Evolutionary conservation across 2,888 invertebrate genomes (phyloP).

Genomic region (Drosophila austrosaltans): DNA sequence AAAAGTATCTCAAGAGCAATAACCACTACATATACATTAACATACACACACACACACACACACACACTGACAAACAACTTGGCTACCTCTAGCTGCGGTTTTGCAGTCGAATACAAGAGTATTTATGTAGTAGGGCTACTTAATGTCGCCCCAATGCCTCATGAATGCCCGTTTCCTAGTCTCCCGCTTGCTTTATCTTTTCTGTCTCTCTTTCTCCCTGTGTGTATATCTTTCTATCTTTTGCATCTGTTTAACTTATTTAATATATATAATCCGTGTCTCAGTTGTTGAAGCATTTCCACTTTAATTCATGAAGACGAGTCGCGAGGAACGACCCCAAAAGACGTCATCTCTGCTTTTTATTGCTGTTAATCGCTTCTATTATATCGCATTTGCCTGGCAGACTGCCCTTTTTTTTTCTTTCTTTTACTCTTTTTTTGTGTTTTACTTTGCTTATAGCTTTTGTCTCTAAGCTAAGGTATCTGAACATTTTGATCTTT

Average conservation of each 20-base stretch:
- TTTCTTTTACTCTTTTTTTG: not conserved
- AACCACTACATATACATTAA: slow-evolving; percentile 43
- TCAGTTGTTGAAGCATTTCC: slow-evolving; percentile 29
- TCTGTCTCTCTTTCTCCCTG: not conserved
- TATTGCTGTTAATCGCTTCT: slow-evolving; percentile 77
- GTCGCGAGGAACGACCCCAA: slow-evolving; percentile 19
- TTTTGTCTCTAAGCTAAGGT: slow-evolving; percentile 25
- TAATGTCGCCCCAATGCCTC: slow-evolving; percentile 55
- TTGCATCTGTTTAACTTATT: slow-evolving; percentile 34
- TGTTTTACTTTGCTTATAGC: not conserved
- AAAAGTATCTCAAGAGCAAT: slow-evolving; percentile 78
- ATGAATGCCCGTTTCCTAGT: slow-evolving; percentile 37
- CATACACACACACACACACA: slow-evolving; percentile 58
- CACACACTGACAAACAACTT: slow-evolving; percentile 60
- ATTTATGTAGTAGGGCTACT: slow-evolving; percentile 60
- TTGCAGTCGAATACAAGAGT: not conserved
- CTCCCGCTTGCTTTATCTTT: slow-evolving; percentile 17
- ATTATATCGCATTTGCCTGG: slow-evolving; percentile 70
- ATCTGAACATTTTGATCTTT: slow-evolving; percentile 68
- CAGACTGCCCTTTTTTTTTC: slow-evolving; percentile 15
- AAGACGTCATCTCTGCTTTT: slow-evolving; percentile 49
- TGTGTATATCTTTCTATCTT: not conserved
- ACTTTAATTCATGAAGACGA: slow-evolving; percentile 40
- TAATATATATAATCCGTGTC: slow-evolving; percentile 55
- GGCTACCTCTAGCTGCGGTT: slow-evolving; percentile 36